Base-by-base conservation (phyloP, 2,888 invertebrate genomes). In the Philonicus albiceps region DNA sequence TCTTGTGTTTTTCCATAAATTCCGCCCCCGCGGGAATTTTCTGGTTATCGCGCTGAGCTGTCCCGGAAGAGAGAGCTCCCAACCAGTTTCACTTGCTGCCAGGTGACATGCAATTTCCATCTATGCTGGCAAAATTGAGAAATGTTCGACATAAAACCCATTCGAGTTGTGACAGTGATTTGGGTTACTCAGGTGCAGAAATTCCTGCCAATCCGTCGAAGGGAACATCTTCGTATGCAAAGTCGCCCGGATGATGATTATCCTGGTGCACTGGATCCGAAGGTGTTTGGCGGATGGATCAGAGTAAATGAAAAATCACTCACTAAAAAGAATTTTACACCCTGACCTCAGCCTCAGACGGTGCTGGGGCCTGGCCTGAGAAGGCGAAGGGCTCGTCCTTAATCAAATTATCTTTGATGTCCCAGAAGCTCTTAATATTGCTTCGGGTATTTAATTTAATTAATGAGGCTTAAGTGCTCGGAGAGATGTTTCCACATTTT, bases 71-170 rank as follows among this genome's bases (percentile, higher is more conserved):
- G n/a, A 8, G n/a, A 8, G 2, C 27, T 6, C 27, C 49, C 49
- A 43, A 37, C 55, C 34, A 74, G n/a, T 11, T 74, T 34, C n/a
- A 49, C 49, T 16, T 30, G 31, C 72, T 74, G 83, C 19, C 87
- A 87, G 85, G 85, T 87, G 87, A 87, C 85, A 87, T 86, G 86
- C 86, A 87, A 87, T 87, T 87, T 86, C 87, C 87, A 87, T 87
- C 86, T 86, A 84, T 40, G 8, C 34, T 27, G 37, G 84, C n/a
- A 73, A 84, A 64, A 43, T 72, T 40, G 37, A 73, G 73, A 84
- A 84, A 84, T 84, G 84, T 76, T 85, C 85, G 27, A 30, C 37
- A 49, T 49, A 53, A 40, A n/a, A 49, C 53, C 34, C 40, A 43
- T 75, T 85, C 75, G 37, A 37, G 64, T 86, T 64, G 30, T 86